phyloP scores from a whole-genome alignment of 2,888 invertebrate genomes.

The Sminthurinus aureus region DNA sequence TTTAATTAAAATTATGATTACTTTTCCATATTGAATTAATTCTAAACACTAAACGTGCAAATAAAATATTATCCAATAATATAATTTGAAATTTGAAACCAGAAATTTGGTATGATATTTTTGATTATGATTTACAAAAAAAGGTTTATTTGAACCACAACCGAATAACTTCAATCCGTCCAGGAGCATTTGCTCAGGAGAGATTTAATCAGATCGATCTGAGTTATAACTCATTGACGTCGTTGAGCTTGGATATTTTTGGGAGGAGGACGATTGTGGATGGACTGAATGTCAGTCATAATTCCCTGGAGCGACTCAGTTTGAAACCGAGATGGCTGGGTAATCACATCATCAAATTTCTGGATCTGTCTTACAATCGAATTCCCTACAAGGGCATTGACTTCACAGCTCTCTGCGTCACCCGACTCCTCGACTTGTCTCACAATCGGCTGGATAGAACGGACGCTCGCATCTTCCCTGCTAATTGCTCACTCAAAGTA shows the following conservation, averaged over 20 bases:
- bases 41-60: too few relatives aligned
- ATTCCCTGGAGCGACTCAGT: slow-evolving; percentile 77
- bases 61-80: too few relatives aligned
- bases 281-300: slow-evolving; percentile 78
- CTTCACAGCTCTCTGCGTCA: slow-evolving; percentile 52
- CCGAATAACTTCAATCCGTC: slow-evolving; percentile 73
- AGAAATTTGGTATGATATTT: too few relatives aligned
- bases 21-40: too few relatives aligned
- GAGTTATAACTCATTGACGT: slow-evolving; percentile 65
- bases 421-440: slow-evolving; percentile 80
- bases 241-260: slow-evolving; percentile 76
- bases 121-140: too few relatives aligned
- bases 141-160: slow-evolving; percentile 74
- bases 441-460: slow-evolving; percentile 80
- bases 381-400: slow-evolving; percentile 62
- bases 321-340: slow-evolving; percentile 67
- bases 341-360: slow-evolving; percentile 54
- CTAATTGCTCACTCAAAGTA: slow-evolving; percentile 59
- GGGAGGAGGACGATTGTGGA: slow-evolving; percentile 81
- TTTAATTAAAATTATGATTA: too few relatives aligned
- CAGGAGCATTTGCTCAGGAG: slow-evolving; percentile 75
- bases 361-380: slow-evolving; percentile 77
- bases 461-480: slow-evolving; percentile 56
- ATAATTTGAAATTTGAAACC: too few relatives aligned
- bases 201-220: slow-evolving; percentile 57